phyloP scores from a whole-genome alignment of 2,113 vertebrate species.

The Chionomys nivalis region DNA sequence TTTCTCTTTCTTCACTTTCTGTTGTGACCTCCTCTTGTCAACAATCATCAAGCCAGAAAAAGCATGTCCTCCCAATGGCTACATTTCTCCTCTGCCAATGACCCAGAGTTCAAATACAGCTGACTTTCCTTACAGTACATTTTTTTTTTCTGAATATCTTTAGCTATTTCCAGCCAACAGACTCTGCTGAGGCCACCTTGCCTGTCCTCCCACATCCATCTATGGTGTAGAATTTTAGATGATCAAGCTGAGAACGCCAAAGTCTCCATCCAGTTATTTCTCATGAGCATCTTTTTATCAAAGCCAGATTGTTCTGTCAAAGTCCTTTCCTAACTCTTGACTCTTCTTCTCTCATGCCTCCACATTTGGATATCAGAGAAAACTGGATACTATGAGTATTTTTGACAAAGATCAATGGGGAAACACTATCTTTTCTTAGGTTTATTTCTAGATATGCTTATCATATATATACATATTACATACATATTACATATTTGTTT shows the following conservation, averaged over 20 bases:
- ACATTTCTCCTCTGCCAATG: background rate
- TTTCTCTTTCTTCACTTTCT: background rate
- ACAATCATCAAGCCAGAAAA: background rate
- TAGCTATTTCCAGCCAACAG: background rate
- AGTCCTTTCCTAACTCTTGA: slow-evolving; percentile 9
- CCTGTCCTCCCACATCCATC: background rate
- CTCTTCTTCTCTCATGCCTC: background rate
- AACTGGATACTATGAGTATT: background rate
- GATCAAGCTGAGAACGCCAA: background rate
- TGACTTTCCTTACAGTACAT: background rate
- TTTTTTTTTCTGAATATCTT: background rate
- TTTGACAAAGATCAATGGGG: background rate
- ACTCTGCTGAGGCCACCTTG: background rate
- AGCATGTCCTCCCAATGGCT: background rate
- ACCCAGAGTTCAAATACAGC: background rate
- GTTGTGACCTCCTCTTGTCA: background rate
- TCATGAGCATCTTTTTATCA: background rate
- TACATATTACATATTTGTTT: background rate
- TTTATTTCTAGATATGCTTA: slow-evolving; percentile 23
- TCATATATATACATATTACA: background rate
- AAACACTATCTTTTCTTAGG: slow-evolving; percentile 13
- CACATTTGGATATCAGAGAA: background rate
- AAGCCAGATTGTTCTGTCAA: slow-evolving; percentile 18
- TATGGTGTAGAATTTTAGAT: background rate
- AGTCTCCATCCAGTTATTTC: background rate